phyloP scores from a whole-genome alignment of 2,113 vertebrate genomes.

The Heloderma charlesbogerti region DNA sequence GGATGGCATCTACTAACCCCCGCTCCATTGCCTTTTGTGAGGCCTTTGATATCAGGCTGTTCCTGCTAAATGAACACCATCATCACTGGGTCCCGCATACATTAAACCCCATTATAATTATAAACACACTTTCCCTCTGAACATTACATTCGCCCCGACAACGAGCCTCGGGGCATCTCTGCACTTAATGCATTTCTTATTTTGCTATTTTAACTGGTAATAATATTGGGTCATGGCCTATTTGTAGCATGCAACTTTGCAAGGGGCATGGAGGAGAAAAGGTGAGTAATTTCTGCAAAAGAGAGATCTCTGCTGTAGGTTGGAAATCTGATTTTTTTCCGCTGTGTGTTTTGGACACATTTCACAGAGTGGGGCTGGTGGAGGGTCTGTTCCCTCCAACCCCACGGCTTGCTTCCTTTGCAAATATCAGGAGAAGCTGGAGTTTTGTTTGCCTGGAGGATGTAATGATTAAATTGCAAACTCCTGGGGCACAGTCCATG shows the following conservation, averaged over 20 bases:
- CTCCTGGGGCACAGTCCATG: background rate
- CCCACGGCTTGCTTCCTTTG: background rate
- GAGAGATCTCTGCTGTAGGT: background rate
- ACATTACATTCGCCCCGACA: constrained; percentile 74
- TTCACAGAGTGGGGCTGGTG: too few species aligned
- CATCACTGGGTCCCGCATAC: constrained; percentile 82
- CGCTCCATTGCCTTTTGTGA: constrained; percentile 49
- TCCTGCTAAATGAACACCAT: constrained; percentile 77
- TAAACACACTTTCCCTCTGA: constrained; percentile 78
- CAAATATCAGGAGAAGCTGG: too few species aligned
- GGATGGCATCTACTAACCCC: constrained; percentile 46
- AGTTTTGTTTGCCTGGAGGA: background rate
- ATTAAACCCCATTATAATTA: constrained; percentile 85
- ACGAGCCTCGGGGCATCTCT: constrained; percentile 78
- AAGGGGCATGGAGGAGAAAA: background rate
- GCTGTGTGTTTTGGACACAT: too few species aligned
- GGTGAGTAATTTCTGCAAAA: background rate
- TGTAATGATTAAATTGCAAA: background rate
- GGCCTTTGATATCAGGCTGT: constrained; percentile 72
- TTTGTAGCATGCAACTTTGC: constrained; percentile 34
- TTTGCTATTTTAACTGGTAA: constrained; percentile 71
- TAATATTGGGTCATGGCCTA: constrained; percentile 57
- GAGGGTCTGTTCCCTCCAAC: background rate
- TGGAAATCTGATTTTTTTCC: background rate
- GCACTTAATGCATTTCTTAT: constrained; percentile 73